phyloP scores from a whole-genome alignment of 2,113 vertebrate species.

The Erpornis zantholeuca region DNA sequence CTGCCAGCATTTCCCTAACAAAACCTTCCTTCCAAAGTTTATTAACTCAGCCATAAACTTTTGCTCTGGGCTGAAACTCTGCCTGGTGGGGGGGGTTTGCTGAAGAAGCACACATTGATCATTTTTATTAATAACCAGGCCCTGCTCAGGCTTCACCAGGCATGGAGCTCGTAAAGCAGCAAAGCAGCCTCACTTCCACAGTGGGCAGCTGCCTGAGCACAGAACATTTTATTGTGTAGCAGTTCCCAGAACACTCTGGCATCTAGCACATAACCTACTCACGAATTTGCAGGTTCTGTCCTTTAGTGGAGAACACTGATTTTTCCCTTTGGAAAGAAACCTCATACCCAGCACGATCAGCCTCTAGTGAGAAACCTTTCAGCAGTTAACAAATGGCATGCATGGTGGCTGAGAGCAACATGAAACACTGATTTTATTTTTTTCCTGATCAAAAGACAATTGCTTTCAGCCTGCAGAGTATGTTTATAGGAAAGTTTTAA shows the following conservation, averaged over 20 bases:
- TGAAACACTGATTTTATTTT: neutral
- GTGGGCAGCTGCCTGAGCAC: neutral
- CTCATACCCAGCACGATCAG: neutral
- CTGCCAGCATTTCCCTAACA: constrained; percentile 54
- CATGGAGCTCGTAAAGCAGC: neutral
- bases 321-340: neutral
- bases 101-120: constrained; percentile 15
- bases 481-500: neutral
- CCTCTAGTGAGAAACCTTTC: neutral
- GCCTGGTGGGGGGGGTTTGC: constrained; percentile 2
- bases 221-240: neutral
- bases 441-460: neutral
- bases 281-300: neutral
- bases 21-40: constrained; percentile 37
- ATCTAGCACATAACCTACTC: neutral
- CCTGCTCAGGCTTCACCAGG: neutral
- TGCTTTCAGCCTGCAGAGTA: neutral
- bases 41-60: constrained; percentile 36
- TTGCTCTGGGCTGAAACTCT: constrained; percentile 18
- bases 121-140: constrained; percentile 11
- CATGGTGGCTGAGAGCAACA: neutral
- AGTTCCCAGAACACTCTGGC: neutral
- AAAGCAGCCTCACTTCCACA: neutral
- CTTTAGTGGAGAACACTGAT: neutral
- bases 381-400: neutral